Percentiles rank a stretch among this genome's conserved stretches.
Conservation (phyloP, 2,113 vertebrate genomes). For the Cervus canadensis region DNA sequence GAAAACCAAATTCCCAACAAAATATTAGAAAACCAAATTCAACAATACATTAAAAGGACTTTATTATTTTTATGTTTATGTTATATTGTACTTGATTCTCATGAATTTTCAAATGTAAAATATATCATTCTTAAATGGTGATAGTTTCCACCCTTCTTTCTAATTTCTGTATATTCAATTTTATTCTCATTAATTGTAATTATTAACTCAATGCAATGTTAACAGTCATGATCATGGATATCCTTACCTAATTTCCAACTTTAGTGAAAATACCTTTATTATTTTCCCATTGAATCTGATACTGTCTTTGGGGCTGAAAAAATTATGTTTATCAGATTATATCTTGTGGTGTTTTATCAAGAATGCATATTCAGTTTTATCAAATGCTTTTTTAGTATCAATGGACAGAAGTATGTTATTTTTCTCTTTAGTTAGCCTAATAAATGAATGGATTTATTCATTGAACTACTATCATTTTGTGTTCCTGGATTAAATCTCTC, state of each 20-base stretch:
- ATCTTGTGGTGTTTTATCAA: background rate
- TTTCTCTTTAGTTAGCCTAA: background rate
- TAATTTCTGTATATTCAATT: background rate
- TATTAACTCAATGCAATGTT: background rate
- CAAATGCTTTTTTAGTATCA: background rate
- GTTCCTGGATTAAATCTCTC: background rate
- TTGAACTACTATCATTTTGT: background rate
- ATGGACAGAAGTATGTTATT: background rate
- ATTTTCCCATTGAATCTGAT: background rate
- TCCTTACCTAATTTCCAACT: background rate
- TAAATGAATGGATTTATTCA: background rate
- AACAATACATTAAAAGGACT: background rate
- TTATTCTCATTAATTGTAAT: background rate
- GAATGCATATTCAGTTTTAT: background rate
- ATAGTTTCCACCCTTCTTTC: background rate
- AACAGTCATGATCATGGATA: background rate
- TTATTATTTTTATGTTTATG: background rate
- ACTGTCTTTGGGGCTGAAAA: background rate
- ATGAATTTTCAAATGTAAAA: background rate
- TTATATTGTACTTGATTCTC: background rate
- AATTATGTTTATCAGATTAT: background rate
- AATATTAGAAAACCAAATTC: background rate
- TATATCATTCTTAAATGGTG: background rate
- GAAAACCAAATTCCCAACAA: background rate
- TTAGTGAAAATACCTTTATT: background rate